Conservation (phyloP, 2,888 invertebrate species). For the Acanthosepion lycidas region DNA sequence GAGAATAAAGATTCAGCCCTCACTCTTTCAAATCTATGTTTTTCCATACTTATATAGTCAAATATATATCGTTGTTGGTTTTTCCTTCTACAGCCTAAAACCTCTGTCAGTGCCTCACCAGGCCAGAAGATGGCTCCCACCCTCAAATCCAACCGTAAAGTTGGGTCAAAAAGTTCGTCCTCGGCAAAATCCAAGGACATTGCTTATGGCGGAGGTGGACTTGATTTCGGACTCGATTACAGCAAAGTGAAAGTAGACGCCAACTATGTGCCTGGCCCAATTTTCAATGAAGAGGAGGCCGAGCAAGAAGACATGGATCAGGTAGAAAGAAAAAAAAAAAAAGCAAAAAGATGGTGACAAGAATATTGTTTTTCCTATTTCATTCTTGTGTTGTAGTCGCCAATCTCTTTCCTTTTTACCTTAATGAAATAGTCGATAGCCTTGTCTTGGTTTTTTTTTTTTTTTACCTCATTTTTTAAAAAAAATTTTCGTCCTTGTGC, state of each 20-base stretch:
- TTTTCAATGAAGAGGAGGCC: conserved; percentile 35
- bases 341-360: background rate
- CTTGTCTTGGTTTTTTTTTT: background rate
- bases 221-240: conserved; percentile 62
- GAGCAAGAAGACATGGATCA: conserved; percentile 34
- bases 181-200: conserved; percentile 50
- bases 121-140: conserved; percentile 51
- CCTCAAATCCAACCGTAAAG: conserved; percentile 6
- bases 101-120: background rate
- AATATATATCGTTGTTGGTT: conserved; percentile 23
- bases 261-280: conserved; percentile 39
- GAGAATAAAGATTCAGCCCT: background rate
- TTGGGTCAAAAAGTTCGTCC: background rate
- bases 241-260: conserved; percentile 33
- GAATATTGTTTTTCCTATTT: background rate
- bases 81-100: background rate
- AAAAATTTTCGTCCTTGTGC: background rate
- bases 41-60: background rate
- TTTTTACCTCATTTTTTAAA: no score
- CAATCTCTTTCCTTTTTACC: background rate
- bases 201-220: conserved; percentile 65
- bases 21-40: background rate
- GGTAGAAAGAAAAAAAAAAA: conserved; percentile 36
- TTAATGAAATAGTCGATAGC: background rate
- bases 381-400: background rate